Evolutionary conservation across 2,888 invertebrate species (phyloP).

Genomic region (Caenorhabditis sulstoni): DNA sequence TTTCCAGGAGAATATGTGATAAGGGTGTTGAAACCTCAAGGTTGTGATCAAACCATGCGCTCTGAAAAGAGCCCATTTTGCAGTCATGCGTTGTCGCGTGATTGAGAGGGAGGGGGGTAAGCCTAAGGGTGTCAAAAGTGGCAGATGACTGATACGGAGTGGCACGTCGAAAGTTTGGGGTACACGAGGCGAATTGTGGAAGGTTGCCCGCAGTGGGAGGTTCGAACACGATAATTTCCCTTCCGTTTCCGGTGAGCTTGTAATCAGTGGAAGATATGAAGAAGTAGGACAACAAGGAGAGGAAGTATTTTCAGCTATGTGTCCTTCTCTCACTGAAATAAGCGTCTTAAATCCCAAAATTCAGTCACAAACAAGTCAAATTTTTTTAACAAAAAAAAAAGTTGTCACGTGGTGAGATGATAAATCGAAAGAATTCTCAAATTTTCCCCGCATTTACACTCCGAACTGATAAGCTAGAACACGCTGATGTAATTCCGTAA

Average conservation of each 20-base stretch:
- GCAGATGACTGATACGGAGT: slow-evolving; percentile 9
- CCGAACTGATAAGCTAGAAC: neutral
- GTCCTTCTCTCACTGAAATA: too few species aligned
- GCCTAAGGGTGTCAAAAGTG: slow-evolving; percentile 3
- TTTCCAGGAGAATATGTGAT: neutral
- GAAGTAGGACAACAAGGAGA: too few species aligned
- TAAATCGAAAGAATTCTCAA: slow-evolving; percentile 2
- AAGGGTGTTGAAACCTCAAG: neutral
- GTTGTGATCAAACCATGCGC: slow-evolving; percentile 12
- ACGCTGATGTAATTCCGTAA: slow-evolving; percentile 17
- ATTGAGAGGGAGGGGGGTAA: neutral
- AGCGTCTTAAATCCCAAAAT: too few species aligned
- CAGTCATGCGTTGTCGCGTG: neutral
- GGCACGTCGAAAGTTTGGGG: neutral
- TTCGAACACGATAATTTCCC: too few species aligned
- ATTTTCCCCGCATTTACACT: too few species aligned
- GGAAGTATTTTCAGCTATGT: too few species aligned
- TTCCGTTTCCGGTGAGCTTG: too few species aligned
- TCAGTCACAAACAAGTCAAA: too few species aligned
- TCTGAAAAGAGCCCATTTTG: neutral
- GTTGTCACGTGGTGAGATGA: slow-evolving; percentile 6
- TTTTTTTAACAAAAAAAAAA: neutral
- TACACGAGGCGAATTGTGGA: too few species aligned
- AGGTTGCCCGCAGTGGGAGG: too few species aligned
- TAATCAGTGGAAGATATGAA: too few species aligned